Conservation (phyloP, 1,140 invertebrate species). For the Drosophila orosa region DNA sequence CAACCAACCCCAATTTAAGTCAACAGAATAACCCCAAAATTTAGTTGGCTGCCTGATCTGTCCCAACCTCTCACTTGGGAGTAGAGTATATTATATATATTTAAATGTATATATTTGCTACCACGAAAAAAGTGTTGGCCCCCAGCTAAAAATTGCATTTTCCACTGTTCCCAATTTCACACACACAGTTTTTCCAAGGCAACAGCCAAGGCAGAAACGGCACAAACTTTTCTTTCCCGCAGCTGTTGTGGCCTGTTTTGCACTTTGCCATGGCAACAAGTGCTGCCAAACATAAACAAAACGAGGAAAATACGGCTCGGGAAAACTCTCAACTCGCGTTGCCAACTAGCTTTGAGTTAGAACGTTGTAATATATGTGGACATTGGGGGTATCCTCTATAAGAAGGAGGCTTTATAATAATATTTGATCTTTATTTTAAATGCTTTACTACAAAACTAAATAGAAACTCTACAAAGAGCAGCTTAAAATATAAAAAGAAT, state of each 20-base stretch:
- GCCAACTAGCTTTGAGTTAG: constrained; percentile 50
- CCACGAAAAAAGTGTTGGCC: constrained; percentile 24
- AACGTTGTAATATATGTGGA: background rate
- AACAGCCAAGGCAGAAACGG: constrained; percentile 23
- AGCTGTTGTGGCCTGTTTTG: constrained; percentile 69
- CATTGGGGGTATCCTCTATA: background rate
- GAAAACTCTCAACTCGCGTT: constrained; percentile 47
- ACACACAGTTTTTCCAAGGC: constrained; percentile 46
- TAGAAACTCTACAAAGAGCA: background rate
- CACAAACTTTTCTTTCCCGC: constrained; percentile 38
- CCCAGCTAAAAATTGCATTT: constrained; percentile 56
- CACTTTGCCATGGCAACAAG: constrained; percentile 80
- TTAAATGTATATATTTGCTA: constrained; percentile 6
- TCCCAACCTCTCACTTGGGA: constrained; percentile 25
- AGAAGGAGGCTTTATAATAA: background rate
- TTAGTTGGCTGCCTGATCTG: constrained; percentile 15
- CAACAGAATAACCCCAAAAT: constrained; percentile 13
- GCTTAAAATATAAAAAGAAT: too few relatives aligned
- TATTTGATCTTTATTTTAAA: too few relatives aligned
- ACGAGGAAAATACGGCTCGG: constrained; percentile 20
- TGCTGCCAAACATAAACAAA: constrained; percentile 66
- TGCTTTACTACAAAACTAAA: background rate
- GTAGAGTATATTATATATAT: background rate
- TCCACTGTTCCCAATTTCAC: constrained; percentile 44
- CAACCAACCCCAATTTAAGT: background rate